Evolutionary conservation across 2,113 vertebrate genomes (phyloP).

Genomic region (Hemiprocne comata): DNA sequence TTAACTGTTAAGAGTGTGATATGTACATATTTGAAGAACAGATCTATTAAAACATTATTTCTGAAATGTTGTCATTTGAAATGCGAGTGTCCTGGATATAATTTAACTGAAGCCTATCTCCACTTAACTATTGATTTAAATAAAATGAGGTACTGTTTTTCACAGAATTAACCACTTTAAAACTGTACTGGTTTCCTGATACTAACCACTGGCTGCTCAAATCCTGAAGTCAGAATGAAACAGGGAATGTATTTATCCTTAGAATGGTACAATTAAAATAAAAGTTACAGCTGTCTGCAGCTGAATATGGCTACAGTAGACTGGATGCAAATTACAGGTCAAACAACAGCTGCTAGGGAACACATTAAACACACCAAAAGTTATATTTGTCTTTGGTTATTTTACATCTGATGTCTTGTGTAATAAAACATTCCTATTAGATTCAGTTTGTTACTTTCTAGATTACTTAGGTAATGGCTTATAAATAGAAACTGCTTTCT

Average conservation of each 20-base stretch:
- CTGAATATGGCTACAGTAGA: neutral
- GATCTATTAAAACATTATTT: neutral
- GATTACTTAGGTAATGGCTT: neutral
- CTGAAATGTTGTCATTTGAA: neutral
- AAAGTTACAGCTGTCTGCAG: slow-evolving; percentile 14
- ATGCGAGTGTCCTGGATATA: neutral
- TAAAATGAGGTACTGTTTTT: neutral
- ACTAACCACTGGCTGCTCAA: neutral
- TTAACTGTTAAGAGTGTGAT: neutral
- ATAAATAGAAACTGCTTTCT: neutral
- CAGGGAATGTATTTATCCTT: neutral
- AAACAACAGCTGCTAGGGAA: neutral
- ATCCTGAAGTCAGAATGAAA: neutral
- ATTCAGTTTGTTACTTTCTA: neutral
- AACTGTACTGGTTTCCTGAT: neutral
- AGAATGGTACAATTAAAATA: neutral
- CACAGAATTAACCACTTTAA: neutral
- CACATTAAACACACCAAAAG: neutral
- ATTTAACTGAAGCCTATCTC: neutral
- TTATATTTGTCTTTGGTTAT: neutral
- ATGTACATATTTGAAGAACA: neutral
- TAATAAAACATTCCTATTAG: neutral
- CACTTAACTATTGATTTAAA: neutral
- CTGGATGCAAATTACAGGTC: neutral
- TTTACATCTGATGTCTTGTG: neutral